These are phyloP conservation scores for Drosophila atroscutellata DNA, from an alignment of 2,888 invertebrate genomes.

Conservation along the genomic window DNA sequence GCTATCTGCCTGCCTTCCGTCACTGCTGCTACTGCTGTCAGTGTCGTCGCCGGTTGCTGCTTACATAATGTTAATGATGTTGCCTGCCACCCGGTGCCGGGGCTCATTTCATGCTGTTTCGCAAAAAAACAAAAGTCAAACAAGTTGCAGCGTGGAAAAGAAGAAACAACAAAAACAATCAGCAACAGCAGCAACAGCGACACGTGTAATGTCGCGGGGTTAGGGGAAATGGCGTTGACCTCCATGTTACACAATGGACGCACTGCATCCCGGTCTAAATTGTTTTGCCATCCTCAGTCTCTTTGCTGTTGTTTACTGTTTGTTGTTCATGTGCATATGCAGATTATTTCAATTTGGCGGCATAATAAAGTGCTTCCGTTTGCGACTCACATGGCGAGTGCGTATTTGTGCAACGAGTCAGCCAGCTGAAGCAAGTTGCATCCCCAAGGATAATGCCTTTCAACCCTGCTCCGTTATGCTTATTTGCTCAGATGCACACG, in stretches of 20 bases:
- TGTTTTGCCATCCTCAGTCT: constrained; percentile 35
- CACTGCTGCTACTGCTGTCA: constrained; percentile 30
- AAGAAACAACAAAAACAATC: constrained; percentile 23
- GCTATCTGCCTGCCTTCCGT: not conserved
- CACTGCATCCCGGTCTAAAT: constrained; percentile 62
- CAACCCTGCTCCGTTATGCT: constrained; percentile 67
- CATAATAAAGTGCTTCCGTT: constrained; percentile 74
- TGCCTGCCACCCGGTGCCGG: constrained; percentile 46
- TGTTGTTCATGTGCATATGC: constrained; percentile 62
- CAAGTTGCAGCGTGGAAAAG: constrained; percentile 17
- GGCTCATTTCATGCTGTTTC: constrained; percentile 69
- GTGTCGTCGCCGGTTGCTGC: constrained; percentile 69
- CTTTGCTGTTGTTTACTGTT: constrained; percentile 19
- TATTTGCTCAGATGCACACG: constrained; percentile 60
- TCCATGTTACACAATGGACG: constrained; percentile 51
- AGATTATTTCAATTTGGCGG: constrained; percentile 78
- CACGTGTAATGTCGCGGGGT: constrained; percentile 11
- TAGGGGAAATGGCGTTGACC: constrained; percentile 20
- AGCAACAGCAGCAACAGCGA: constrained; percentile 22
- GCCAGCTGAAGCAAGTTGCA: constrained; percentile 19
- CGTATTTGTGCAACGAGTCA: constrained; percentile 40
- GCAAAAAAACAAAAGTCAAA: constrained; percentile 70
- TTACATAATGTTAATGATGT: constrained; percentile 79
- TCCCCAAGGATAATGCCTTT: constrained; percentile 68
- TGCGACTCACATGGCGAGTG: constrained; percentile 59